These are phyloP conservation scores for Sarcophaga carnaria DNA, from an alignment of 2,888 invertebrate genomes.

Conservation along the genomic window DNA sequence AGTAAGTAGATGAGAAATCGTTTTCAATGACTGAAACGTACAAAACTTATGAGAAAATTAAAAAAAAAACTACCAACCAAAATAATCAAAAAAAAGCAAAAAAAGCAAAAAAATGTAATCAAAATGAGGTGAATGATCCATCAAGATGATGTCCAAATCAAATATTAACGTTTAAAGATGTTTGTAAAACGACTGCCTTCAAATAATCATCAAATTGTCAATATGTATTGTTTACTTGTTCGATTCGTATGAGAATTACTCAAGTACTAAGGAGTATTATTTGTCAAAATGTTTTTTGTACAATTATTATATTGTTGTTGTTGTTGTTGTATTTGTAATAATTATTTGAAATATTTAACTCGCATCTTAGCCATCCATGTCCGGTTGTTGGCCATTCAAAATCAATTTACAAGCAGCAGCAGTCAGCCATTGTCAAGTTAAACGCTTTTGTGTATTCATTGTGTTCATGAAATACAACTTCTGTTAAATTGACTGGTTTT, in stretches of 20 bases:
- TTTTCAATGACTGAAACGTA: conserved; percentile 28
- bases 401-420: conserved; percentile 29
- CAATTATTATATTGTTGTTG: background rate
- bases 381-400: conserved; percentile 43
- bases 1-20: background rate
- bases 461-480: conserved; percentile 43
- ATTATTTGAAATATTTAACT: conserved; percentile 12
- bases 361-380: background rate
- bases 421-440: conserved; percentile 10
- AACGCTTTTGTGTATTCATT: conserved; percentile 10
- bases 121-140: conserved; percentile 57
- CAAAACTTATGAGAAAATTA: conserved; percentile 13
- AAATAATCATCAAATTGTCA: conserved; percentile 28
- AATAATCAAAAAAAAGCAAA: conserved; percentile 2
- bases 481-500: conserved; percentile 57
- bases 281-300: conserved; percentile 17
- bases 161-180: background rate
- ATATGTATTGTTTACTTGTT: background rate
- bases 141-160: conserved; percentile 6
- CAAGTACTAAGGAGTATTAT: conserved; percentile 9
- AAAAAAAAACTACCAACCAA: conserved; percentile 9
- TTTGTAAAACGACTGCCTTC: background rate
- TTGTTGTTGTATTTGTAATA: background rate
- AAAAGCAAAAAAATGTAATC: background rate
- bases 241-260: conserved; percentile 10